Base-by-base conservation (phyloP, 2,113 vertebrate species). In the Monarcha castaneiventris region DNA sequence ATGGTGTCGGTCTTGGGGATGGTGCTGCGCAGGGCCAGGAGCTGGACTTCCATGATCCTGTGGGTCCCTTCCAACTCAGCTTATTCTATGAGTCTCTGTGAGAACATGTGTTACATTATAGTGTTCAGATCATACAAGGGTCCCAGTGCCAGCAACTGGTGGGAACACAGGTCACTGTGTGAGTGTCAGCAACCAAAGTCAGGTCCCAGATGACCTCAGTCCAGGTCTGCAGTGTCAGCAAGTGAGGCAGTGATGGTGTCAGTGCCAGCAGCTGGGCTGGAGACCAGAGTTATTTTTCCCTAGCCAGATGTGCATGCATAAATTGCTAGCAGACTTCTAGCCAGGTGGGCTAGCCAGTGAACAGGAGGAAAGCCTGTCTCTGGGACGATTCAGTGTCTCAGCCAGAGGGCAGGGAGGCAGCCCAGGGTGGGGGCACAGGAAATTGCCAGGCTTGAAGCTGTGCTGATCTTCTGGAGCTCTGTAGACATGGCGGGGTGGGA, bases 41-140 rank as follows among this genome's bases (percentile, higher is more conserved):
- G 26, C 0, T 58, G 46, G 37, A 27, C 21, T 32, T 51, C 0
- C 0, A 15, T 33, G 27, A 39, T 46, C 33, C 3, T 27, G 14
- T 18, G 14, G 14, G 37, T 37, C 7, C 27, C 37, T 52, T 61
- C 37, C 33, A 68, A 8, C 33, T 69, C 46, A 52, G 27, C 6
- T 10, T 52, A 23, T 16, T 37, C 22, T 33, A 22, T 37, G 22
- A 52, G 27, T 37, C 46, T 46, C 13, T 58, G 37, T n/a, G 39
- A 91, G 20, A n/a, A 18, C n/a, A 30, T 22, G 14, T 4, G 29
- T 37, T 84, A 7, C 13, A 10, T 39, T 46, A 18, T 7, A 7
- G 37, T 16, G 16, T 10, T 52, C 44, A 39, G 33, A 10, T 37
- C 51, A 44, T 6, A 25, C 33, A 18, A 37, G 26, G 41, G 41